phyloP scores from a whole-genome alignment of 2,888 invertebrate species.

The Nemoura dubitans region DNA sequence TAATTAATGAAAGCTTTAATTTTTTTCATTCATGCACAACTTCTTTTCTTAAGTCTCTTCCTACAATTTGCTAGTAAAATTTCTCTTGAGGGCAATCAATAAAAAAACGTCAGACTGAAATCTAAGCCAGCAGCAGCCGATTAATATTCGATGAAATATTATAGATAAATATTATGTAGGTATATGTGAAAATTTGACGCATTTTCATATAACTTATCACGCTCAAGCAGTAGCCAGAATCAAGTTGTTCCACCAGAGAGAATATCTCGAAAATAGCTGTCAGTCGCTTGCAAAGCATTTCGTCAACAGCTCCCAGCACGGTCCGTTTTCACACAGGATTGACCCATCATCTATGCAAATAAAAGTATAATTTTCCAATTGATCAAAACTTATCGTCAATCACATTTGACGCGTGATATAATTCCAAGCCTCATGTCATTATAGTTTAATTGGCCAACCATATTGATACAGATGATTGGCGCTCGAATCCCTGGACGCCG shows the following conservation, averaged over 20 bases:
- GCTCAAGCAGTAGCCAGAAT: neutral
- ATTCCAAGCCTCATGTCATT: neutral
- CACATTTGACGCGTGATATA: neutral
- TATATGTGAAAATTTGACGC: no score
- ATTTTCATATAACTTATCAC: neutral
- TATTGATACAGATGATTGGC: slow-evolving; percentile 12
- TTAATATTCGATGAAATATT: neutral
- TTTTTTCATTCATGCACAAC: neutral
- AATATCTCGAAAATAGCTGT: neutral
- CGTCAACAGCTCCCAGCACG: neutral
- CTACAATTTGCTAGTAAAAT: neutral
- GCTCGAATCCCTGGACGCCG: neutral
- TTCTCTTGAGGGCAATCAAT: neutral
- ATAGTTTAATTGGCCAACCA: neutral
- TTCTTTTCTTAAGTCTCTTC: neutral
- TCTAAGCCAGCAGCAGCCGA: neutral
- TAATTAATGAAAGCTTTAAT: neutral
- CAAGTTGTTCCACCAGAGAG: neutral
- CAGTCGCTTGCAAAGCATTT: neutral
- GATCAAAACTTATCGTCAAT: neutral
- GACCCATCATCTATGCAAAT: slow-evolving; percentile 12
- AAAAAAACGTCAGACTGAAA: neutral
- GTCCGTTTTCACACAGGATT: neutral
- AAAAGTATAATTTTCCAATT: neutral
- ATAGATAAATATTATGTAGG: neutral